A percentile compares a stretch with the other conserved stretches of the same genome.
Conservation (phyloP, 92 coral and sea anemone species). For the Ricordea florida region DNA sequence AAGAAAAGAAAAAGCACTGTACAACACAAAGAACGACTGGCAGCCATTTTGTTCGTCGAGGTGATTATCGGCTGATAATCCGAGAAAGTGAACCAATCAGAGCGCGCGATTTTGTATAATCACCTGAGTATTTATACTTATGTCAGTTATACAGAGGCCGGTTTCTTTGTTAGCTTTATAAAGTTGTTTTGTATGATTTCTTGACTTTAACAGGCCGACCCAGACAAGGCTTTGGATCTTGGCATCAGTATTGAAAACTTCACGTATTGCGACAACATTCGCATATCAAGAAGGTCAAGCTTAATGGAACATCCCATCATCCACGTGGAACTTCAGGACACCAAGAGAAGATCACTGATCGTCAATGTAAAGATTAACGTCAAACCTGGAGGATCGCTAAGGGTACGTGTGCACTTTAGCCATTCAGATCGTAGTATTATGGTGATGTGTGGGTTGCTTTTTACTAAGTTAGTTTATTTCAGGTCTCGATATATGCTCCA, state of each 20-base stretch:
- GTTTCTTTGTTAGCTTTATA: not conserved
- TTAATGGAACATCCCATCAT: constrained; percentile 72
- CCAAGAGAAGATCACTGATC: constrained; percentile 67
- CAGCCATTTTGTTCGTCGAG: no score
- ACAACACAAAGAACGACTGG: no score
- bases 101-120: no score
- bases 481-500: constrained; percentile 93
- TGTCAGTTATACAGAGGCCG: no score
- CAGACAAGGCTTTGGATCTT: constrained; percentile 77
- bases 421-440: not conserved
- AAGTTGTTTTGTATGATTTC: not conserved
- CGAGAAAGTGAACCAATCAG: no score
- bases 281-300: constrained; percentile 71
- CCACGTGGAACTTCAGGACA: constrained; percentile 84
- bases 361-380: constrained; percentile 74
- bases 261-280: constrained; percentile 75
- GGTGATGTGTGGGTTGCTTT: not conserved
- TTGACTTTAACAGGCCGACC: constrained; percentile 71
- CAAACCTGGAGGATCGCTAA: constrained; percentile 87
- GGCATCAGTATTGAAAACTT: constrained; percentile 88
- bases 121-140: no score
- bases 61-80: no score
- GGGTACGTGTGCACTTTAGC: constrained; percentile 52
- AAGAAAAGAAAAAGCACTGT: no score
- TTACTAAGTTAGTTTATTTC: not conserved